A percentile compares a stretch with the other conserved stretches of the same genome.
phyloP scores from a whole-genome alignment of 2,797 vertebrate species.

The Eidolon dupreanum region DNA sequence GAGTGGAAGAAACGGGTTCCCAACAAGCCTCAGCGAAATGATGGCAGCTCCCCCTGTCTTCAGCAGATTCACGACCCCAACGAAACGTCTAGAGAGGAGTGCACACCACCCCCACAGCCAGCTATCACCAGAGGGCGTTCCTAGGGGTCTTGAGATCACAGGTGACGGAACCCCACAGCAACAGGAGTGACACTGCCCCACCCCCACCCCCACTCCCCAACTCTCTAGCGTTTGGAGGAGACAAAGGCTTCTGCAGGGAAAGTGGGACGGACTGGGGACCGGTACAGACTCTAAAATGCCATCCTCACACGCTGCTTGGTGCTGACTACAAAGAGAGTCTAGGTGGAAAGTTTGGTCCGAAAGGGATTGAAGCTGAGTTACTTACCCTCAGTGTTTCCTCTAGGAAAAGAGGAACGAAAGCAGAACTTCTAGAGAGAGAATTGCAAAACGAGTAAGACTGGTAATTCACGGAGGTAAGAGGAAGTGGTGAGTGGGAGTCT shows the following conservation, averaged over 20 bases:
- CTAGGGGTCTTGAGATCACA: background rate
- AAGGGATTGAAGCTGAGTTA: background rate
- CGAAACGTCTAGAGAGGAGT: no score
- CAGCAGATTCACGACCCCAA: background rate
- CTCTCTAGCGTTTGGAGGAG: background rate
- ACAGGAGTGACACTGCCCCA: no score
- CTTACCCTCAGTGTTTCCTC: background rate
- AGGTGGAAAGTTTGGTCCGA: background rate
- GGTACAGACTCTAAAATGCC: background rate
- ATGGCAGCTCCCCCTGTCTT: background rate
- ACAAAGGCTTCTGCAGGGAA: background rate
- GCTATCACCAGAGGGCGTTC: no score
- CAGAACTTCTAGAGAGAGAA: background rate
- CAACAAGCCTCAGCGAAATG: background rate
- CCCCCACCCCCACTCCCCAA: no score
- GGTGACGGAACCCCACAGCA: background rate
- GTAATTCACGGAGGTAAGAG: accelerated
- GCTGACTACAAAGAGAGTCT: background rate
- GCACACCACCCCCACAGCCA: background rate
- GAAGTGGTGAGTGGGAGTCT: accelerated
- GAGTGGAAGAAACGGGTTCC: background rate
- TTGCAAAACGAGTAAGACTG: background rate
- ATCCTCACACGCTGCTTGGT: background rate
- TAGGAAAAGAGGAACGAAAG: background rate
- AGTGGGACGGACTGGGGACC: no score